Evolutionary conservation across 2,888 invertebrate species (phyloP).

Genomic region (Ypsolopha scabrella): DNA sequence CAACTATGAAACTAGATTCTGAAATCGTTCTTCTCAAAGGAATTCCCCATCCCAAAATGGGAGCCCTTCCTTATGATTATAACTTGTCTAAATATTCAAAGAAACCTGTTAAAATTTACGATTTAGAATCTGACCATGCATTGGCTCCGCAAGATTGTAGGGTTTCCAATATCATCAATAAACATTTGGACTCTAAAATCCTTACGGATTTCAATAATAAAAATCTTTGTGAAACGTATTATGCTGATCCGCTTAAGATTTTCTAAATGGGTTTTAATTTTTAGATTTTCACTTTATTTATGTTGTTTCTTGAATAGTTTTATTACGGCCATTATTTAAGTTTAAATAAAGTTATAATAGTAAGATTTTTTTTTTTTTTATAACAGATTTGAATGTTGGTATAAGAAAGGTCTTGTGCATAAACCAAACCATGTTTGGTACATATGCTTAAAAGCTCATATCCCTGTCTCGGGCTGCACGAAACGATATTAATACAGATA

Average conservation of each 20-base stretch:
- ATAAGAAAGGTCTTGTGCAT: no score
- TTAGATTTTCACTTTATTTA: no score
- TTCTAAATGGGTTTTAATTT: neutral
- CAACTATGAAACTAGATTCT: slow-evolving; percentile 25
- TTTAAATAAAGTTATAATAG: no score
- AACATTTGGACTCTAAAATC: slow-evolving; percentile 18
- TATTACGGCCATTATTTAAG: no score
- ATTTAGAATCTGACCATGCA: slow-evolving; percentile 22
- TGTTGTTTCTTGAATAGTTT: no score
- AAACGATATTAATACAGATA: no score
- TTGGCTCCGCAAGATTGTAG: slow-evolving; percentile 22
- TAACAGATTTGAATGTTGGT: no score
- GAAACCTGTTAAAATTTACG: slow-evolving; percentile 23
- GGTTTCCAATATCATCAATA: slow-evolving; percentile 33
- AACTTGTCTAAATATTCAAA: slow-evolving; percentile 27
- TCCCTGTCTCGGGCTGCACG: no score
- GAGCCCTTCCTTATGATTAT: slow-evolving; percentile 24
- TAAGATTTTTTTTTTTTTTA: no score
- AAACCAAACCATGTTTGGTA: no score
- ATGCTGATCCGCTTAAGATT: slow-evolving; percentile 3
- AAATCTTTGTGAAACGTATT: slow-evolving; percentile 24
- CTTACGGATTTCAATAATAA: slow-evolving; percentile 23
- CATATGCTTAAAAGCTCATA: no score
- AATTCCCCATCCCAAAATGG: slow-evolving; percentile 16
- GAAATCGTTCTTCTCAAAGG: slow-evolving; percentile 32